Percentiles rank a stretch among this genome's conserved stretches.
phyloP scores from a whole-genome alignment of 2,797 vertebrate genomes.

The Calcarius lapponicus region DNA sequence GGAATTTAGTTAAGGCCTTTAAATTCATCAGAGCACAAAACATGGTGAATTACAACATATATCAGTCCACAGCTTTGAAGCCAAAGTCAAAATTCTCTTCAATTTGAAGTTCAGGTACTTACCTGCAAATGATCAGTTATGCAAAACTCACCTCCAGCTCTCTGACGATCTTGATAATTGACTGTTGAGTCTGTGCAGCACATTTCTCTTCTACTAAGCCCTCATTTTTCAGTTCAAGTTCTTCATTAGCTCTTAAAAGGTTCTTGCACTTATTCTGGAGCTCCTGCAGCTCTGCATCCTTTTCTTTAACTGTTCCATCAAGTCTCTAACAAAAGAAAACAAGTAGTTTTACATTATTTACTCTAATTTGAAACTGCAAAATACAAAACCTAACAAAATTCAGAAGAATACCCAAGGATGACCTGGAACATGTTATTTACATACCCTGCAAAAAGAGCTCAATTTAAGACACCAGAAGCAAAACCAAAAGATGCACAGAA shows the following conservation, averaged over 20 bases:
- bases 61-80: neutral
- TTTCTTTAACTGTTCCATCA: conserved; percentile 83
- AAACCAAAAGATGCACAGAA: neutral
- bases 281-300: conserved; percentile 85
- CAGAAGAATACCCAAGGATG: neutral
- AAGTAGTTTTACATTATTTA: neutral
- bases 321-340: conserved; percentile 79
- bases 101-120: neutral
- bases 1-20: neutral
- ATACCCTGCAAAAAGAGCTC: neutral
- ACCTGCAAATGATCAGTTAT: neutral
- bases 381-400: neutral
- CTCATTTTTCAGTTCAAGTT: conserved; percentile 83
- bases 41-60: neutral
- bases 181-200: conserved; percentile 82
- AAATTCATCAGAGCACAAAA: neutral
- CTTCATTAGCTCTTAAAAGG: conserved; percentile 82
- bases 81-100: neutral
- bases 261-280: conserved; percentile 82
- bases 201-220: conserved; percentile 83
- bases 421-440: neutral
- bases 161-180: conserved; percentile 81
- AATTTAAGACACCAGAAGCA: neutral
- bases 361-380: neutral
- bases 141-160: conserved; percentile 82